Percentiles rank a stretch among this genome's conserved stretches.
These are phyloP conservation scores for Sthenelais limicola DNA, from an alignment of 2,888 invertebrate genomes.

Conservation along the genomic window DNA sequence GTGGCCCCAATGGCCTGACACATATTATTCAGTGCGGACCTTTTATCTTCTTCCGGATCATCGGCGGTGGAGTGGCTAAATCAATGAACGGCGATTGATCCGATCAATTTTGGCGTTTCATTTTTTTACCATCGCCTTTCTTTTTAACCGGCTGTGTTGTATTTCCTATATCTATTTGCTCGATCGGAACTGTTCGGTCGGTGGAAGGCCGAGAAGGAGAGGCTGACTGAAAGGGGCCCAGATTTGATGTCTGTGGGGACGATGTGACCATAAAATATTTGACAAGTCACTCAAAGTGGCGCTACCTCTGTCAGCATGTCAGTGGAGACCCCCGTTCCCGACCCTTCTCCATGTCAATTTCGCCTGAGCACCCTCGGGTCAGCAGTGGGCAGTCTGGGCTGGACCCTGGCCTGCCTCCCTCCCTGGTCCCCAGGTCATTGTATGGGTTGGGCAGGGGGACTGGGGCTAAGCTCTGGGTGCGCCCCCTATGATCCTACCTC, in stretches of 20 bases:
- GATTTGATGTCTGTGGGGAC: too few relatives aligned
- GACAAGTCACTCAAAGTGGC: background rate
- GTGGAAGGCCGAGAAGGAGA: background rate
- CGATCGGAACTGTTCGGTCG: background rate
- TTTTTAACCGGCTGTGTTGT: too few relatives aligned
- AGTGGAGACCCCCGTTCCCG: too few relatives aligned
- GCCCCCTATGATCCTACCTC: too few relatives aligned
- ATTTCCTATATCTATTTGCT: background rate
- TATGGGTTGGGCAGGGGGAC: too few relatives aligned
- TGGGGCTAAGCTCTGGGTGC: too few relatives aligned
- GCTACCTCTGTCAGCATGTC: conserved; percentile 11
- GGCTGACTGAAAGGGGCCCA: conserved; percentile 2
- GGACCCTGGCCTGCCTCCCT: background rate
- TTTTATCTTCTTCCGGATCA: conserved; percentile 31
- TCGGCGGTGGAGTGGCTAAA: too few relatives aligned
- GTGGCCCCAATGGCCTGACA: conserved; percentile 10
- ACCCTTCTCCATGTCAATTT: conserved; percentile 28
- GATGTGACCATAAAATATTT: conserved; percentile 18
- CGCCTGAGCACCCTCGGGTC: background rate
- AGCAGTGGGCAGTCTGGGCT: background rate
- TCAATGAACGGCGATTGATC: too few relatives aligned
- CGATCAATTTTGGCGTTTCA: too few relatives aligned
- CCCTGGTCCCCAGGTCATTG: background rate
- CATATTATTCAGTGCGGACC: conserved; percentile 27
- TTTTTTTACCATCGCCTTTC: too few relatives aligned